These are phyloP conservation scores for Ivindomyrus marchei DNA, from an alignment of 2,113 vertebrate genomes.

Conservation along the genomic window DNA sequence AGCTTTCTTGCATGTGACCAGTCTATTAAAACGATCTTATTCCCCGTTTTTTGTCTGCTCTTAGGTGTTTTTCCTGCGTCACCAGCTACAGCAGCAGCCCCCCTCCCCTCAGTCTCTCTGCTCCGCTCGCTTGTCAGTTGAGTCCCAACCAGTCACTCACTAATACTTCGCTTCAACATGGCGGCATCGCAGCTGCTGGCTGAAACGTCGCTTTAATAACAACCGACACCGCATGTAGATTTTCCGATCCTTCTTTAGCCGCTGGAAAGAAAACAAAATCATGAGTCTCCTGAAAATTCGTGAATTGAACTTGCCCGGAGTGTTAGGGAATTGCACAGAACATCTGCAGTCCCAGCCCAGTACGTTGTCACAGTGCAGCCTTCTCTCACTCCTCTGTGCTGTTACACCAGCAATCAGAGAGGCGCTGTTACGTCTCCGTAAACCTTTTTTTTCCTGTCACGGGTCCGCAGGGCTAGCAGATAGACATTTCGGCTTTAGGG, in stretches of 20 bases:
- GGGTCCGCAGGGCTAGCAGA: not conserved
- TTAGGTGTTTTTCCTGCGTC: constrained; percentile 84
- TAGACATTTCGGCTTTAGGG: constrained; percentile 19
- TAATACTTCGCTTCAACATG: constrained; percentile 59
- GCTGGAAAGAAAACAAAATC: not conserved
- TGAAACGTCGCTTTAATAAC: constrained; percentile 29
- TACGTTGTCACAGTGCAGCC: not conserved
- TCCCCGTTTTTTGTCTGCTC: constrained; percentile 53
- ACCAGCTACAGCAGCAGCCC: constrained; percentile 57
- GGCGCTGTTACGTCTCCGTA: constrained; percentile 10
- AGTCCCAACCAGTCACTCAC: constrained; percentile 51
- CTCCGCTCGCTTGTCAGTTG: constrained; percentile 56
- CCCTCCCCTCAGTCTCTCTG: constrained; percentile 43
- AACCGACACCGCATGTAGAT: not conserved
- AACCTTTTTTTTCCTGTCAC: not conserved
- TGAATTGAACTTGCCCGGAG: not conserved
- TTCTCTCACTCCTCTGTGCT: constrained; percentile 1
- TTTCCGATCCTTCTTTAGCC: not conserved
- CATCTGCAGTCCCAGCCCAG: not conserved
- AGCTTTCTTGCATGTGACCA: constrained; percentile 40
- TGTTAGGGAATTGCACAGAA: not conserved
- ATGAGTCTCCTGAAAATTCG: not conserved
- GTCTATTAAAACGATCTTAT: constrained; percentile 42
- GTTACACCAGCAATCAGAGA: not conserved
- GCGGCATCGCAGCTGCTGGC: constrained; percentile 54